Base-by-base conservation (phyloP, 2,113 vertebrate species). In the Notiomystis cincta region DNA sequence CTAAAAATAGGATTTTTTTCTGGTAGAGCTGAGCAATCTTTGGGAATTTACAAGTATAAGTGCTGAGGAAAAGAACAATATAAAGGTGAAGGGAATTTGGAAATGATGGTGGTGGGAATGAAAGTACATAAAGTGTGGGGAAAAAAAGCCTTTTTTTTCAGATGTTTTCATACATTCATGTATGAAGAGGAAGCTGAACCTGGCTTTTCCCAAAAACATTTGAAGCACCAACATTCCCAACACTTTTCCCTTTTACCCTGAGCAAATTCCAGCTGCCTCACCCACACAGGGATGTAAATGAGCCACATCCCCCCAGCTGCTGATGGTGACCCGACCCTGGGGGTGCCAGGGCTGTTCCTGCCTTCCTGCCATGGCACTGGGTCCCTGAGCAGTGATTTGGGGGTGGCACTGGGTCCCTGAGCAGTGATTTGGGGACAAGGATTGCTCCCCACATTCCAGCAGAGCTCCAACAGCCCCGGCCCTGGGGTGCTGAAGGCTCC, bases 401-500 rank as follows among this genome's bases (percentile, higher is more conserved):
- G n/a, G n/a, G n/a, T n/a, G n/a, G n/a, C n/a, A n/a, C n/a, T n/a
- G n/a, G n/a, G n/a, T 10, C 80, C 14, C 4, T 18, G 22, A 58
- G 37, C 57, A 35, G 6, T 0, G 24, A 10, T 50, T 7, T 54
- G 73, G 56, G 62, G 60, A 25, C 14, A 1, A 1, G 12, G 25
- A 19, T 6, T 8, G 42, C 42, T 70, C 75, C 7, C 7, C 3
- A 7, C 21, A 2, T 37, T n/a, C 21, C 5, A 72, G n/a, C 47
- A 53, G 83, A 48, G 6, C 33, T 77, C 67, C 27, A 23, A 20
- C 6, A 40, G 10, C 38, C 56, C 44, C 11, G 15, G 6, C 58
- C 35, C 15, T 5, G 0, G 0, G 23, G 38, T 16, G 42, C 13
- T 7, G 1, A 37, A 25, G 23, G 7, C 44, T 65, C 7, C 0